Conservation (phyloP, 2,888 invertebrate genomes). For the Branchellion lobata region DNA sequence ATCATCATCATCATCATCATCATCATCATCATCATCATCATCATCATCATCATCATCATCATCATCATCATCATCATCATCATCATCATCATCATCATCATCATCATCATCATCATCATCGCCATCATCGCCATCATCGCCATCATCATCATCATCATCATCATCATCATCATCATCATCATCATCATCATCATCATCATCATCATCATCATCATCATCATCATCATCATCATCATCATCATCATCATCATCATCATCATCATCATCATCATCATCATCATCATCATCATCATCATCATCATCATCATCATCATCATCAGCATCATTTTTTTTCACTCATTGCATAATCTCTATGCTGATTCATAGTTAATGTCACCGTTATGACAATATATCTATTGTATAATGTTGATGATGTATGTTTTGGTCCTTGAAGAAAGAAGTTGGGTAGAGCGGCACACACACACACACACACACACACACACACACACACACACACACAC, state of each 20-base stretch:
- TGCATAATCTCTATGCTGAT: neutral
- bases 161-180: conserved; percentile 44
- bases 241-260: conserved; percentile 20
- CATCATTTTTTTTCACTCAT: no score
- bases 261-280: conserved; percentile 43
- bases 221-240: conserved; percentile 25
- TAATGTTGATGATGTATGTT: no score
- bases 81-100: conserved; percentile 4
- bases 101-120: neutral
- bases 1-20: no score
- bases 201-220: conserved; percentile 43
- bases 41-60: conserved; percentile 13
- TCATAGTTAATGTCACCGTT: neutral
- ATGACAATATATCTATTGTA: neutral
- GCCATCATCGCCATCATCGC: neutral
- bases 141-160: conserved; percentile 44
- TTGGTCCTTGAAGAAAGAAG: no score
- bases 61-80: no score
- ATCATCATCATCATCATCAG: no score
- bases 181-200: conserved; percentile 44
- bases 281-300: conserved; percentile 23
- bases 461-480: neutral
- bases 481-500: conserved; percentile 4
- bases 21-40: no score
- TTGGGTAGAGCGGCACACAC: neutral